Conservation (phyloP, 2,888 invertebrate species). For the Acanthoscelides obtectus region DNA sequence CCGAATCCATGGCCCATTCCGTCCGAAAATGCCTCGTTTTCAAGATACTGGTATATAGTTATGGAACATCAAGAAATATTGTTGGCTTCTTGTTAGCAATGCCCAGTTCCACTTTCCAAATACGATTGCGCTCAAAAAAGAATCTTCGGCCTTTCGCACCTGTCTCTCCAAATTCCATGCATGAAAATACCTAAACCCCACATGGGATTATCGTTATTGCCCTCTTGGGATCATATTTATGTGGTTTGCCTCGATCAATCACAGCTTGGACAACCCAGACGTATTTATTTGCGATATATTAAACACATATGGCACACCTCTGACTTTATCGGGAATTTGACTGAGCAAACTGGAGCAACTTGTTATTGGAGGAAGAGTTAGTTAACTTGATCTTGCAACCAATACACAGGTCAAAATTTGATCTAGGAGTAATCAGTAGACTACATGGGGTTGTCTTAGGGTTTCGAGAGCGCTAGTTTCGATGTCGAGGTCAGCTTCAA, state of each 20-base stretch:
- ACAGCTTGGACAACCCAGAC: background rate
- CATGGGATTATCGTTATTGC: background rate
- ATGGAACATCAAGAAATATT: too few species aligned
- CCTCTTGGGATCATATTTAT: background rate
- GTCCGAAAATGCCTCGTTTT: too few species aligned
- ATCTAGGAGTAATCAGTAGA: too few species aligned
- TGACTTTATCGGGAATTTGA: background rate
- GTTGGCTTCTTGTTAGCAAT: too few species aligned
- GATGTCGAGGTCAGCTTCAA: too few species aligned
- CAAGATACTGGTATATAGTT: too few species aligned
- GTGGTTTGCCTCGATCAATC: background rate
- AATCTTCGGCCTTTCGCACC: background rate
- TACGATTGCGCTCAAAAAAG: background rate
- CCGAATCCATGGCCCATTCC: too few species aligned
- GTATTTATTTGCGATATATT: background rate
- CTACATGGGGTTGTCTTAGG: too few species aligned
- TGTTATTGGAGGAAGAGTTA: background rate
- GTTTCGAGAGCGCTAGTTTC: too few species aligned
- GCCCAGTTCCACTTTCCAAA: background rate
- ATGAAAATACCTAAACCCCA: background rate
- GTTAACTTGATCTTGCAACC: too few species aligned
- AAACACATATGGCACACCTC: background rate
- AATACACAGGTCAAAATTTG: too few species aligned
- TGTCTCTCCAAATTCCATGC: background rate
- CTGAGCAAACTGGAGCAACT: background rate